These are phyloP conservation scores for Eretmochelys imbricata DNA, from an alignment of 2,113 vertebrate genomes.

Conservation along the genomic window DNA sequence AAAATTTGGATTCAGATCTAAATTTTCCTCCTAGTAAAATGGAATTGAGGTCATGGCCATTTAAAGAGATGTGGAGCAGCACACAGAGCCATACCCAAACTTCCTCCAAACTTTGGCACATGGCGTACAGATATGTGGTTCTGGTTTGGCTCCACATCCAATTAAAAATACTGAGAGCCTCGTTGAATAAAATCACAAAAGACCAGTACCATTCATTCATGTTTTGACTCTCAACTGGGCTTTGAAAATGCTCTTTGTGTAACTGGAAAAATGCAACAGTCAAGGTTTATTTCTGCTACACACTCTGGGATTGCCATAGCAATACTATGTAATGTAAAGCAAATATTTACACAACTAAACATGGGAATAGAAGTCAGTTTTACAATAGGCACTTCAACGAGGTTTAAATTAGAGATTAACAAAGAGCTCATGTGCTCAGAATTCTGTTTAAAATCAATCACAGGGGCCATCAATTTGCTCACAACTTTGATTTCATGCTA, in stretches of 20 bases:
- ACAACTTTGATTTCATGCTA: slow-evolving; percentile 55
- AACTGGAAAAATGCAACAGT: slow-evolving; percentile 37
- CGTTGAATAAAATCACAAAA: slow-evolving; percentile 33
- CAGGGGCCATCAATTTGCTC: slow-evolving; percentile 35
- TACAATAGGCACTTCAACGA: slow-evolving; percentile 26
- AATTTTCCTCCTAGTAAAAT: background rate
- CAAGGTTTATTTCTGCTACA: slow-evolving; percentile 30
- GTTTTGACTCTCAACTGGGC: background rate
- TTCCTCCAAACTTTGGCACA: background rate
- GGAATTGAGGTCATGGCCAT: background rate
- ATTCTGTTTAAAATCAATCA: slow-evolving; percentile 69
- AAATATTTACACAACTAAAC: slow-evolving; percentile 34
- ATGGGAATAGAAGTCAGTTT: slow-evolving; percentile 33
- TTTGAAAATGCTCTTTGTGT: slow-evolving; percentile 24
- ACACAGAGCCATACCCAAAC: background rate
- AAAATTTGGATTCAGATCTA: background rate
- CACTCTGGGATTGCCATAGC: slow-evolving; percentile 33
- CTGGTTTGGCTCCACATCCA: background rate
- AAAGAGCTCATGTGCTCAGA: slow-evolving; percentile 53
- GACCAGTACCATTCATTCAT: background rate
- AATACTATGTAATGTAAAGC: slow-evolving; percentile 49
- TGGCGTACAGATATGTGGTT: background rate
- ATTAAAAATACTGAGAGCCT: background rate
- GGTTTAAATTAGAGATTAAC: slow-evolving; percentile 65
- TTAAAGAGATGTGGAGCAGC: background rate